Evolutionary conservation across 1,140 invertebrate genomes (phyloP), one percentile per base, ranked within the genome.

Genomic region (Rhyacophila brunnea): DNA sequence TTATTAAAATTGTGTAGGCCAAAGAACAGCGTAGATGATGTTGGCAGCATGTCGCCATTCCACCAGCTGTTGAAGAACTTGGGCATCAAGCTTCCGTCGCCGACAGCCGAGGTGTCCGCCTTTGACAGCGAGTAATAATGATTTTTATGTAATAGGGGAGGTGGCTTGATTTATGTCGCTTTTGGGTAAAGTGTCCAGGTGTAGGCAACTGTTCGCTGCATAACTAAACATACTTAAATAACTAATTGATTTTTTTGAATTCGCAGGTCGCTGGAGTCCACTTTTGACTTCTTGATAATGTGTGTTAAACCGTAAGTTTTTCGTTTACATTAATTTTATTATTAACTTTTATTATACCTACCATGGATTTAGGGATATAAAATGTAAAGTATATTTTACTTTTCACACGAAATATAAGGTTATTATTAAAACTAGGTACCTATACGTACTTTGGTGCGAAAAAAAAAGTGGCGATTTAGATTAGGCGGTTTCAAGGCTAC

Each of bases 281-380:
- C 74, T 17, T 75, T 80, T 43, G 68, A 75, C 52, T 64, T 70
- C n/a, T 70, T 81, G 66, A 72, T 82, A n/a, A 75, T 74, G 67
- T 71, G 68, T 51, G 73, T 77, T 42, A 78, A 74, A 64, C 73
- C 78, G 81, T 83, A 75, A 77, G 78, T 80, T 66, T n/a, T n/a
- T n/a, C n/a, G n/a, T n/a, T n/a, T n/a, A n/a, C n/a, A n/a, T n/a
- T n/a, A n/a, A n/a, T n/a, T n/a, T n/a, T n/a, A n/a, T n/a, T n/a
- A n/a, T n/a, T n/a, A n/a, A n/a, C n/a, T n/a, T n/a, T n/a, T n/a
- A n/a, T n/a, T n/a, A n/a, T n/a, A n/a, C n/a, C n/a, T n/a, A n/a
- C n/a, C n/a, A n/a, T n/a, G n/a, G n/a, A n/a, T n/a, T n/a, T n/a
- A n/a, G n/a, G n/a, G n/a, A n/a, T n/a, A n/a, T n/a, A n/a, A n/a